phyloP scores from a whole-genome alignment of 2,797 vertebrate genomes.

The Sebastes hubbsi region DNA sequence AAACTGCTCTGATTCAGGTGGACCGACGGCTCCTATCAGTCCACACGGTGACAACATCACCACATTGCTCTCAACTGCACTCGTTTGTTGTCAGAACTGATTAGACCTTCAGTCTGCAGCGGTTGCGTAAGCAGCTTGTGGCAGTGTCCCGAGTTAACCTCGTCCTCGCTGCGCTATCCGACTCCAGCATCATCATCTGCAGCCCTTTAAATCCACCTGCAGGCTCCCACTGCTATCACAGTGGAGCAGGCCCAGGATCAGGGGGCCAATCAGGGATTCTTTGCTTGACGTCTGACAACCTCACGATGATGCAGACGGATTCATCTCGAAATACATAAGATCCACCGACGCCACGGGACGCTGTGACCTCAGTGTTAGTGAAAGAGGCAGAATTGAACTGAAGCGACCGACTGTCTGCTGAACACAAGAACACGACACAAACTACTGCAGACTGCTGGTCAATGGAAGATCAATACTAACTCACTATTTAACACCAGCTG shows the following conservation, averaged over 20 bases:
- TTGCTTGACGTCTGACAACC: neutral
- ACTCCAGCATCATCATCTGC: neutral
- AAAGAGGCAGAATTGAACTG: neutral
- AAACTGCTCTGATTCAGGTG: neutral
- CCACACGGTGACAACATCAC: neutral
- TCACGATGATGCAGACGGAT: neutral
- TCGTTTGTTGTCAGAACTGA: neutral
- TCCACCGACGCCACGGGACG: no score
- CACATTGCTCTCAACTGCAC: neutral
- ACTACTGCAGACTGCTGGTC: no score
- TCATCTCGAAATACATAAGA: neutral
- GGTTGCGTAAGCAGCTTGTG: constrained; percentile 22
- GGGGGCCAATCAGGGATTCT: neutral
- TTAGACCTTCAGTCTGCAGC: neutral
- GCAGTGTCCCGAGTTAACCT: constrained; percentile 14
- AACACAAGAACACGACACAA: neutral
- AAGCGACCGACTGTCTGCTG: neutral
- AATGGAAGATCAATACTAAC: no score
- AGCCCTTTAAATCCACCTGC: neutral
- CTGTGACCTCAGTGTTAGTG: neutral
- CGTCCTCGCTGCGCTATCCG: neutral
- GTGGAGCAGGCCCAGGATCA: neutral
- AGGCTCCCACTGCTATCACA: neutral
- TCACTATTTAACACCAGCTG: no score
- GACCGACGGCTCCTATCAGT: neutral